phyloP scores from a whole-genome alignment of 2,888 invertebrate species.

The Agrochola lota region DNA sequence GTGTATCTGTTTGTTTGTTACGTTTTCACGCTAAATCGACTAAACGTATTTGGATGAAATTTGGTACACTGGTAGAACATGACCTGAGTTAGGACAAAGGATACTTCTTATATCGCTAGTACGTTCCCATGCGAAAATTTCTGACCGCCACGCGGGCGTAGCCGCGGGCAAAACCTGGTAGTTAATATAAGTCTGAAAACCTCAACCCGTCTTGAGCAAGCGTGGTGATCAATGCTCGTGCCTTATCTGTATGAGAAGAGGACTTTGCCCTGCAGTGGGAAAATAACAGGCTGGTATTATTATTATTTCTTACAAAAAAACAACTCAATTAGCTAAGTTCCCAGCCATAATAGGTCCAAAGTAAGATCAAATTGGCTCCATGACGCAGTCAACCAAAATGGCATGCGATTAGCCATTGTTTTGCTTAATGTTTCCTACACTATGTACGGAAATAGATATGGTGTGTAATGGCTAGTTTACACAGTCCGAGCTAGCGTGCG shows the following conservation, averaged over 20 bases:
- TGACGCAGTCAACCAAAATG: constrained; percentile 15
- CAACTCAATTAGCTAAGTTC: constrained; percentile 1
- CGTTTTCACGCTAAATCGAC: no score
- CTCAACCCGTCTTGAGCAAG: not conserved
- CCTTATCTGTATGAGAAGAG: not conserved
- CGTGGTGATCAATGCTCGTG: not conserved
- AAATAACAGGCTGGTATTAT: not conserved
- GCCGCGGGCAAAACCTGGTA: no score
- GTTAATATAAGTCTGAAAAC: not conserved
- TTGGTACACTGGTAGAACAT: no score
- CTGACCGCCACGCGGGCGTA: no score
- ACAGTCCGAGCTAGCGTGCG: no score
- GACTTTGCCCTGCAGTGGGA: not conserved
- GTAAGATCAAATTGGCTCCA: constrained; percentile 15
- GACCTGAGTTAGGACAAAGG: no score
- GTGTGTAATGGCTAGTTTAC: not conserved
- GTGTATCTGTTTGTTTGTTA: no score
- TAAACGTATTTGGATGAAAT: no score
- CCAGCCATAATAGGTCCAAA: constrained; percentile 30
- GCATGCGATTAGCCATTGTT: constrained; percentile 38
- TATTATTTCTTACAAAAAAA: constrained; percentile 10
- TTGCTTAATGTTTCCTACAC: constrained; percentile 15
- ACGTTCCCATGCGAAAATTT: no score
- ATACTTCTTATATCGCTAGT: no score
- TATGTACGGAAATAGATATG: not conserved